Conservation (phyloP, 2,888 invertebrate genomes). For the Meta bourneti region DNA sequence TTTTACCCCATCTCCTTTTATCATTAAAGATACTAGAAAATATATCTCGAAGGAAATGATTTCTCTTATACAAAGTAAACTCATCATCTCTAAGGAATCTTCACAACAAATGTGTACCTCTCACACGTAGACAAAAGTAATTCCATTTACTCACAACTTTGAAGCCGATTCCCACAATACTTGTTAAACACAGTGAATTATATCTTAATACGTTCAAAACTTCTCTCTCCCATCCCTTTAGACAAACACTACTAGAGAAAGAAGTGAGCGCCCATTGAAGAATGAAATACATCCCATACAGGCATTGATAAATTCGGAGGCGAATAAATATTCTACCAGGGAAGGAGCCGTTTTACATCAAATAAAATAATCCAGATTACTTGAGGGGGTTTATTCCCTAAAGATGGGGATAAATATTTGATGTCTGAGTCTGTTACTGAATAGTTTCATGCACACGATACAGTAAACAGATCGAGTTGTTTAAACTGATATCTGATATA, state of each 20-base stretch:
- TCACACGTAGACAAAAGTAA: no score
- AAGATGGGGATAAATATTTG: conserved; percentile 16
- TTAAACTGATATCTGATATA: background rate
- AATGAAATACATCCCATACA: background rate
- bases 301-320: background rate
- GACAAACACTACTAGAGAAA: background rate
- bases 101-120: no score
- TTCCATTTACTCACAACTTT: no score
- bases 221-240: background rate
- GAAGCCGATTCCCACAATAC: background rate
- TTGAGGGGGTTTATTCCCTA: background rate
- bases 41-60: no score
- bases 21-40: no score
- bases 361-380: background rate
- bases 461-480: background rate
- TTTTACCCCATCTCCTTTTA: no score
- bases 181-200: background rate
- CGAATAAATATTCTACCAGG: background rate
- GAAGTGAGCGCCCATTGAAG: background rate
- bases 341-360: conserved; percentile 1
- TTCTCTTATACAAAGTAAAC: no score
- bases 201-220: conserved; percentile 7
- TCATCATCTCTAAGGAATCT: no score
- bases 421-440: background rate
- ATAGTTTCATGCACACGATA: background rate